Evolutionary conservation across 2,888 invertebrate genomes (phyloP).

Genomic region (Heliconius charithonia): DNA sequence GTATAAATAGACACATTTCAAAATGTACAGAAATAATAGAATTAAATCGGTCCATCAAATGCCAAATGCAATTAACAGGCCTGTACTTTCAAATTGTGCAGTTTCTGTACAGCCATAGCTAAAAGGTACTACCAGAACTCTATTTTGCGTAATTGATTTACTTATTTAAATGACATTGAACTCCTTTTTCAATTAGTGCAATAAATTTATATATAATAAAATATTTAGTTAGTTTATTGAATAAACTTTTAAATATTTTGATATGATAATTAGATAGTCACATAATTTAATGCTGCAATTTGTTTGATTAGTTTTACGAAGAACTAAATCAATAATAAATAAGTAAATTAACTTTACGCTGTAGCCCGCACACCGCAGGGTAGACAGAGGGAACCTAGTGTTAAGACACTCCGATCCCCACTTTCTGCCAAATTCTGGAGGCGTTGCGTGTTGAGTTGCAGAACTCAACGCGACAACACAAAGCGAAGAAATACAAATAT

Average conservation of each 20-base stretch:
- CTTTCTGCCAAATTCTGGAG: no score
- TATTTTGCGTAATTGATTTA: neutral
- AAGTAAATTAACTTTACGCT: no score
- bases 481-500: no score
- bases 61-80: conserved; percentile 8
- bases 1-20: neutral
- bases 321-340: neutral
- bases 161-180: neutral
- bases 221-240: no score
- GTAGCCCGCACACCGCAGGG: no score
- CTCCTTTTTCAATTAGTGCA: neutral
- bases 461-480: no score
- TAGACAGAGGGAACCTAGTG: no score
- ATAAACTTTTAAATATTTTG: no score
- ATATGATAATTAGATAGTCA: neutral
- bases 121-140: neutral
- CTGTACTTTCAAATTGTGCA: conserved; percentile 12
- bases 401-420: no score
- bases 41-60: conserved; percentile 12
- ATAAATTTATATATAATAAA: neutral
- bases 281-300: neutral
- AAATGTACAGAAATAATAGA: neutral
- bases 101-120: neutral
- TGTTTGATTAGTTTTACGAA: neutral
- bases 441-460: no score